Conservation (phyloP, 1,140 invertebrate species). For the Halictus rubicundus region DNA sequence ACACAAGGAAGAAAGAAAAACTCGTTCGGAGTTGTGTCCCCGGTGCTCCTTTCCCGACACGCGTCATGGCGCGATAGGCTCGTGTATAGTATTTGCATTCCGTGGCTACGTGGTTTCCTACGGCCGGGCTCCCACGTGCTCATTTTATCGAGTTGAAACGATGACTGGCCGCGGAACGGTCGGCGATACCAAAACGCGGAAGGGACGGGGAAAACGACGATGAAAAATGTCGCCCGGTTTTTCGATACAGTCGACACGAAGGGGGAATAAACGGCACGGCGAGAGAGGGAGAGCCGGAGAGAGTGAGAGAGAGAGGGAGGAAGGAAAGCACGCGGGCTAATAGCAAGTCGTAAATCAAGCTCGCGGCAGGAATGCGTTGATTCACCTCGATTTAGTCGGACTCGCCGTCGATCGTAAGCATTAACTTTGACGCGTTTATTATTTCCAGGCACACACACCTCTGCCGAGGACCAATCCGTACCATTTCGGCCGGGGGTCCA, state of each 20-base stretch:
- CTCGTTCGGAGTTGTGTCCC: too few species aligned
- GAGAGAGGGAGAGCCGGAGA: too few species aligned
- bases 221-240: constrained; percentile 57
- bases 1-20: too few species aligned
- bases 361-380: constrained; percentile 45
- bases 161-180: constrained; percentile 44
- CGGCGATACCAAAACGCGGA: constrained; percentile 41
- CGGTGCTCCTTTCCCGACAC: background rate
- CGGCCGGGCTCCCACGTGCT: background rate
- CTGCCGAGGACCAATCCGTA: background rate
- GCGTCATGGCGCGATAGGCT: constrained; percentile 27
- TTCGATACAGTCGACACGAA: constrained; percentile 36
- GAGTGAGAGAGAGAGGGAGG: background rate
- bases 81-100: background rate
- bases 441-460: constrained; percentile 3
- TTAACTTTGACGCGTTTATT: constrained; percentile 36
- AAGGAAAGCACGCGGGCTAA: constrained; percentile 36
- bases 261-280: background rate
- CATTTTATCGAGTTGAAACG: constrained; percentile 53
- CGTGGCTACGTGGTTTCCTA: constrained; percentile 4
- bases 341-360: constrained; percentile 62
- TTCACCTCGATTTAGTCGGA: constrained; percentile 46
- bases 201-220: constrained; percentile 27
- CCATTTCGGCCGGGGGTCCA: too few species aligned
- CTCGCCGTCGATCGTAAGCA: constrained; percentile 23